Percentiles rank a stretch among this genome's conserved stretches.
Evolutionary conservation across 2,797 vertebrate genomes (phyloP).

Genomic region (Coregonus ussuriensis): DNA sequence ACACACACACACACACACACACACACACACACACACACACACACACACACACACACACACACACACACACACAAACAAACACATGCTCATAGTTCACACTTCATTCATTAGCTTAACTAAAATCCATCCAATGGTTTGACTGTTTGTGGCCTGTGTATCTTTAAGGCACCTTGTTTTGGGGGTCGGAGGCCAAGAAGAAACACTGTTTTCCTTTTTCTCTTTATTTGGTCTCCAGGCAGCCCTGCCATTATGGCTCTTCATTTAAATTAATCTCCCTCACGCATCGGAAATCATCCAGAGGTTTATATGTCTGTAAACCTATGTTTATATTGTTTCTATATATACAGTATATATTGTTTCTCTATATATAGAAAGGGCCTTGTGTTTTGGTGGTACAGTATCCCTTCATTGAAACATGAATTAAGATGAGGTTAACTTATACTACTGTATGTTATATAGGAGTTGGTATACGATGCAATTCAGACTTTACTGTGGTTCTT

Average conservation of each 20-base stretch:
- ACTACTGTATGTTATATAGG: not conserved
- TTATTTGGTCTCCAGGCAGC: not conserved
- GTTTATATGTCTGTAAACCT: not conserved
- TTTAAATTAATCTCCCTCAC: not conserved
- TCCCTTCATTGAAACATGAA: not conserved
- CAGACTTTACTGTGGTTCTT: not conserved
- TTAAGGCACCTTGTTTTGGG: slow-evolving; percentile 6
- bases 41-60: slow-evolving; percentile 48
- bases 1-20: too few relatives aligned
- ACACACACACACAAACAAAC: too few relatives aligned
- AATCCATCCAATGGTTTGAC: slow-evolving; percentile 84
- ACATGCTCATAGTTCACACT: too few relatives aligned
- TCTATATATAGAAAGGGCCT: not conserved
- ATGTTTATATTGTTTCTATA: not conserved
- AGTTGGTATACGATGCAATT: not conserved
- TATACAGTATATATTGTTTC: not conserved
- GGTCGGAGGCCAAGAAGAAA: not conserved
- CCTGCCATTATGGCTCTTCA: not conserved
- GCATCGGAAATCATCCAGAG: not conserved
- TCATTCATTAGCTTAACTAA: slow-evolving; percentile 77
- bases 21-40: too few relatives aligned
- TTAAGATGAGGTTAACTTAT: not conserved
- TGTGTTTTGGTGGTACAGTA: not conserved
- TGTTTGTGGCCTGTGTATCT: slow-evolving; percentile 53
- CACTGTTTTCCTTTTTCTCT: not conserved